Conservation (phyloP, 2,888 invertebrate genomes). For the Melanostoma scalare region DNA sequence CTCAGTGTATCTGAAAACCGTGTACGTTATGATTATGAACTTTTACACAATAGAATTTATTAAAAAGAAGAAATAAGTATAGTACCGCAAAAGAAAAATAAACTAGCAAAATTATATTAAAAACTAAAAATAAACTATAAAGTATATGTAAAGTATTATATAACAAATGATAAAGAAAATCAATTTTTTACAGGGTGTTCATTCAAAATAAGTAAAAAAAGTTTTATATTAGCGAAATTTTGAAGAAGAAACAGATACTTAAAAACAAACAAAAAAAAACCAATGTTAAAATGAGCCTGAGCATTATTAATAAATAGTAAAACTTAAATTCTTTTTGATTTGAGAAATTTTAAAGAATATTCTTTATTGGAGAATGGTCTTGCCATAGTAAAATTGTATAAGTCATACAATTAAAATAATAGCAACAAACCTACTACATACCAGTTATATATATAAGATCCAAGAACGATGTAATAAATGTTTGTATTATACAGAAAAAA, state of each 20-base stretch:
- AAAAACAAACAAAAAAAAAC: conserved; percentile 21
- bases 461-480: conserved; percentile 59
- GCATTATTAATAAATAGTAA: conserved; percentile 8
- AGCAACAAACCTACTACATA: conserved; percentile 46
- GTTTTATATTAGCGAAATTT: conserved; percentile 67
- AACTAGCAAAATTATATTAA: conserved; percentile 53
- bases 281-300: background rate
- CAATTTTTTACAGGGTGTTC: conserved; percentile 71
- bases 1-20: conserved; percentile 35
- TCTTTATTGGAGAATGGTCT: conserved; percentile 41
- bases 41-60: conserved; percentile 38
- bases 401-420: conserved; percentile 16
- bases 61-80: conserved; percentile 11
- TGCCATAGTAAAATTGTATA: conserved; percentile 54
- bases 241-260: conserved; percentile 38
- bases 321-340: background rate
- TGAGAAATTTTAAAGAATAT: conserved; percentile 20
- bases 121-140: conserved; percentile 20
- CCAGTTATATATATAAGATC: conserved; percentile 30
- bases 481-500: conserved; percentile 47
- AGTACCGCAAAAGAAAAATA: conserved; percentile 40
- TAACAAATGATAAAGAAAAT: conserved; percentile 46
- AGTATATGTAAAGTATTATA: conserved; percentile 36
- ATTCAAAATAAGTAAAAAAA: conserved; percentile 47
- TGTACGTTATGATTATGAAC: conserved; percentile 20